Evolutionary conservation across 1,140 invertebrate species (phyloP).

Genomic region (Periplaneta americana): DNA sequence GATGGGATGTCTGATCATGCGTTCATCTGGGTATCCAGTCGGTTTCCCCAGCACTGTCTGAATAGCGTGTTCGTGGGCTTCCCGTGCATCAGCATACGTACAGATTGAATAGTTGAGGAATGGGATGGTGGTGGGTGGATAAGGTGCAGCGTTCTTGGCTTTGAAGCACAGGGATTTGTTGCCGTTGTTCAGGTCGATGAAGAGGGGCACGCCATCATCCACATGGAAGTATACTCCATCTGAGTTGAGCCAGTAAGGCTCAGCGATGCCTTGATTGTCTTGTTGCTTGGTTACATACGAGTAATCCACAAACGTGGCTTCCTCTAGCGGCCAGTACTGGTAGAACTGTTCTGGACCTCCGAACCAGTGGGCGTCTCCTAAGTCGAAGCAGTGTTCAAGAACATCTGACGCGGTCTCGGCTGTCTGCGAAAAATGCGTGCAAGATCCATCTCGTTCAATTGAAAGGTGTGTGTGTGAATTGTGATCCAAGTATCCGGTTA

Average conservation of each 20-base stretch:
- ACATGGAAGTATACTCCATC: constrained; percentile 58
- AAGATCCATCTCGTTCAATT: too few species aligned
- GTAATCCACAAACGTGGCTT: neutral
- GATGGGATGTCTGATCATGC: too few species aligned
- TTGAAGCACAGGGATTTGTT: constrained; percentile 51
- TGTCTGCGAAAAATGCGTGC: too few species aligned
- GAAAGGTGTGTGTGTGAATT: too few species aligned
- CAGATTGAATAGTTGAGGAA: neutral
- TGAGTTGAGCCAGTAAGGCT: constrained; percentile 72
- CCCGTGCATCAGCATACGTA: neutral
- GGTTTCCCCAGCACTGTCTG: too few species aligned
- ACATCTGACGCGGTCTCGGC: too few species aligned
- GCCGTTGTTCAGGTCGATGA: constrained; percentile 62
- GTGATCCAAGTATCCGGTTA: too few species aligned
- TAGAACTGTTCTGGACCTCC: neutral
- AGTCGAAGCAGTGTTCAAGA: neutral
- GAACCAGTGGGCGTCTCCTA: neutral
- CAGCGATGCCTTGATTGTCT: constrained; percentile 46
- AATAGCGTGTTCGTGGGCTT: constrained; percentile 64
- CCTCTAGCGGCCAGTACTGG: neutral
- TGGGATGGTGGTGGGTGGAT: constrained; percentile 20
- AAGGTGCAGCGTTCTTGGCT: constrained; percentile 48
- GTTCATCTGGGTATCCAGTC: too few species aligned
- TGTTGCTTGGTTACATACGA: neutral
- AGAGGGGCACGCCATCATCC: constrained; percentile 56